phyloP scores from a whole-genome alignment of 92 coral and sea anemone genomes.

The Epizoanthus stellaris region DNA sequence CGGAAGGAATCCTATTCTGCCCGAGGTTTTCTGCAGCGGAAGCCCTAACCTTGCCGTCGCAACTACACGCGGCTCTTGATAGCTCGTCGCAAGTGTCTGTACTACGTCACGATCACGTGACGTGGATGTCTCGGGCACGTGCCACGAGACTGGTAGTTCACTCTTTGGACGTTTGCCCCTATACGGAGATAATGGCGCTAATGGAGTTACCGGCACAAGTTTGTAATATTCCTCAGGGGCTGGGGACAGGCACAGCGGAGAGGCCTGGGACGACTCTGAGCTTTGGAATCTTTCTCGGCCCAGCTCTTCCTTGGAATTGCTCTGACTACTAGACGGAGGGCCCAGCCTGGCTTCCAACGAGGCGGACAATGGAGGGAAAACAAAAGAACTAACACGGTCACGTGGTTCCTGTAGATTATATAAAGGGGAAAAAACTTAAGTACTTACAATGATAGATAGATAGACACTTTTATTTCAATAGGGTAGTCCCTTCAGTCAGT shows the following conservation, averaged over 20 bases:
- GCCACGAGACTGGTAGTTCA: conserved; percentile 79
- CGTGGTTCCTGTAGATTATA: conserved; percentile 7
- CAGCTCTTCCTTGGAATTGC: conserved; percentile 37
- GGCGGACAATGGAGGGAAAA: conserved; percentile 14
- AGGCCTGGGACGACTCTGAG: conserved; percentile 55
- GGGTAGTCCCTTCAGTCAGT: no score
- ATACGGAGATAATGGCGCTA: conserved; percentile 62
- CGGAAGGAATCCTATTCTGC: conserved; percentile 30
- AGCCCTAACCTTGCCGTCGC: conserved; percentile 60
- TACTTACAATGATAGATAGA: no score
- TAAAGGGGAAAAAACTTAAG: neutral
- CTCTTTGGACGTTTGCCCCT: conserved; percentile 41
- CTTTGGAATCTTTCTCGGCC: conserved; percentile 40
- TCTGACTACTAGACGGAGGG: conserved; percentile 20
- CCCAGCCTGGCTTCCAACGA: conserved; percentile 7
- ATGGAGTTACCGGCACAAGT: conserved; percentile 84
- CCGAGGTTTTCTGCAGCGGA: conserved; percentile 15
- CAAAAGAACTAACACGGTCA: conserved; percentile 18
- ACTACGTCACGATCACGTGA: conserved; percentile 80
- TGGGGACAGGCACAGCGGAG: conserved; percentile 83
- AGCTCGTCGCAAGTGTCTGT: conserved; percentile 78
- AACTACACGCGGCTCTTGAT: conserved; percentile 76
- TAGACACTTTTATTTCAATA: no score
- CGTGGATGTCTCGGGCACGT: conserved; percentile 74
- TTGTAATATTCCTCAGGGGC: conserved; percentile 91